phyloP scores from a whole-genome alignment of 2,113 vertebrate genomes.

The Triplophysa siluroides region DNA sequence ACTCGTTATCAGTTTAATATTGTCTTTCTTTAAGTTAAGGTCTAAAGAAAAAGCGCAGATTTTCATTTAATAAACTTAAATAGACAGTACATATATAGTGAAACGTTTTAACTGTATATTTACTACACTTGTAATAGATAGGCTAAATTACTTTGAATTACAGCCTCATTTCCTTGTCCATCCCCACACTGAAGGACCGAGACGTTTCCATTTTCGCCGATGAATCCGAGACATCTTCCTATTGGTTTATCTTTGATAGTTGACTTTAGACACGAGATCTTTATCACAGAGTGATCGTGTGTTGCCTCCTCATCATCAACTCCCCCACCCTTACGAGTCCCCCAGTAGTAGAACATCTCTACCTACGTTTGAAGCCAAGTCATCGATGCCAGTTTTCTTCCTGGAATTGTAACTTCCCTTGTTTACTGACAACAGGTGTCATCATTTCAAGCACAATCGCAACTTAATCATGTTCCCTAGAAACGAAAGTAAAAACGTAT shows the following conservation, averaged over 20 bases:
- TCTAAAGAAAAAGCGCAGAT: neutral
- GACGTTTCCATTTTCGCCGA: constrained; percentile 31
- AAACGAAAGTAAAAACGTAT: neutral
- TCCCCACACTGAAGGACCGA: constrained; percentile 3
- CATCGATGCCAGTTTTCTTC: neutral
- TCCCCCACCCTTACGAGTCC: constrained; percentile 9
- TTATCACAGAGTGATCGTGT: neutral
- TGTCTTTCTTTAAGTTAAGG: neutral
- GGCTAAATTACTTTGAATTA: constrained; percentile 5
- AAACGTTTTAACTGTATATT: too few relatives aligned
- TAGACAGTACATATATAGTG: too few relatives aligned
- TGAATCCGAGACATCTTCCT: constrained; percentile 23
- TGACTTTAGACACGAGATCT: constrained; percentile 7
- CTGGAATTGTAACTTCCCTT: neutral
- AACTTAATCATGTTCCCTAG: neutral
- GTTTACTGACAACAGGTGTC: too few relatives aligned
- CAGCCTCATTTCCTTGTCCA: neutral
- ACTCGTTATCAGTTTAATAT: neutral
- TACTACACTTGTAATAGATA: neutral
- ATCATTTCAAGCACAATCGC: neutral
- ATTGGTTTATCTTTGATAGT: constrained; percentile 21
- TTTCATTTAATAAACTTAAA: neutral
- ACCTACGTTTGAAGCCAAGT: neutral
- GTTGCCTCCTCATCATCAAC: neutral
- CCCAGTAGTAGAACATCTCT: constrained; percentile 48